Base-by-base conservation (phyloP, 2,113 vertebrate genomes). In the Forbesichthys papilliferus region DNA sequence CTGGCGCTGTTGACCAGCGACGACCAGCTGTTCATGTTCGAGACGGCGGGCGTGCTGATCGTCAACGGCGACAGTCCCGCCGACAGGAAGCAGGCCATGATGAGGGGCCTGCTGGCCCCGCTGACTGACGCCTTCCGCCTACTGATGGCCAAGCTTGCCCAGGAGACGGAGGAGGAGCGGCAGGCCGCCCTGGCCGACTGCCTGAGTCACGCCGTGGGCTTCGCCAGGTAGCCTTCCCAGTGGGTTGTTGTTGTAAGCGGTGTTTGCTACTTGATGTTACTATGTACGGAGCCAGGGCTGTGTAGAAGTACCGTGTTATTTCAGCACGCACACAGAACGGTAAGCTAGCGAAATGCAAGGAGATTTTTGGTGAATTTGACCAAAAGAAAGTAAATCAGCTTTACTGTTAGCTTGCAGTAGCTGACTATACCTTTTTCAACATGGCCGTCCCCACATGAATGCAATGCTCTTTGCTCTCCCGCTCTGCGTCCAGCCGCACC, bases 11-110 rank as follows among this genome's bases (percentile, higher is more conserved):
- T 99, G 85, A 99, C 94, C 92, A 97, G 94, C 12, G 97, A 99
- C 56, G 97, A 99, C 86, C 97, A 99, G 88, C 94, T 99, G 9
- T 99, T 99, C 84, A 96, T 98, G 90, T 99, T 97, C 48, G 98
- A 99, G 93, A 93, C 96, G 49, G 98, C 96, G 3, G 97, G 98
- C 47, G 92, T 98, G 3, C 91, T 99, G 79, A 97, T 99, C 69
- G 96, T 99, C 79, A 94, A 95, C 75, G 95, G 95, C 0, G 98
- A 99, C 57, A 95, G 95, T 68, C 91, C 97, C 0, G 94, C 93
- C 11, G 96, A 99, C 80, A 89, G 95, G 75, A 99, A 99, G 73
- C 95, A 94, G 88, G 94, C 87, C 33, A 88, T 99, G 82, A 98
- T 99, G 98, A 93, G 95, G 82, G 95, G 96, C 77, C 93, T 99